Evolutionary conservation across 2,888 invertebrate species (phyloP).

Genomic region (Cremastobaeus sp.): DNA sequence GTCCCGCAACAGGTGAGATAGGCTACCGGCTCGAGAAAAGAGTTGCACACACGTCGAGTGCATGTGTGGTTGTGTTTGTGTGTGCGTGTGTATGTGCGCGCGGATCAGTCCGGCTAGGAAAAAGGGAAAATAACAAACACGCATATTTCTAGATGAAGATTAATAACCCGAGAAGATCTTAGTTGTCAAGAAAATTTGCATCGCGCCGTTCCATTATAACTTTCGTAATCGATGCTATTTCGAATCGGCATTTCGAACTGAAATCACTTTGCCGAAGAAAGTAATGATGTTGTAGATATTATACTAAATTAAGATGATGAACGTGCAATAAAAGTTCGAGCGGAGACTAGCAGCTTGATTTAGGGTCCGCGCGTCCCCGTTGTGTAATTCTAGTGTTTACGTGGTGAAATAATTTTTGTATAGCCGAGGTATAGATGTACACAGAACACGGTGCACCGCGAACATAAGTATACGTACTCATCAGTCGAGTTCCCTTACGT

Average conservation of each 20-base stretch:
- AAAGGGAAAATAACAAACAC: constrained; percentile 10
- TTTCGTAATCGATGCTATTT: too few species aligned
- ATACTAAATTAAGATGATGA: too few species aligned
- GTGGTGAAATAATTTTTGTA: constrained; percentile 37
- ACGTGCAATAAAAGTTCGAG: too few species aligned
- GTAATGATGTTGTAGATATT: too few species aligned
- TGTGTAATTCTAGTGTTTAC: constrained; percentile 34
- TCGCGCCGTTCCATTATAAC: too few species aligned
- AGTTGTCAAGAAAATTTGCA: too few species aligned
- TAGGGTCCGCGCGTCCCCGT: constrained; percentile 5
- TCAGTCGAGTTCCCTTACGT: constrained; percentile 44
- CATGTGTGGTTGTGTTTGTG: background rate
- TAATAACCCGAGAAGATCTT: too few species aligned
- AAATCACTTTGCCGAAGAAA: too few species aligned
- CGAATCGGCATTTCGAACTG: too few species aligned
- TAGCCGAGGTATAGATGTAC: constrained; percentile 18
- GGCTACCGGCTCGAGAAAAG: constrained; percentile 63
- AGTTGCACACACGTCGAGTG: constrained; percentile 48
- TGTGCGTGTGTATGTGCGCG: constrained; percentile 6
- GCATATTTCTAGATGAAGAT: constrained; percentile 6
- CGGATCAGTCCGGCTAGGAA: background rate
- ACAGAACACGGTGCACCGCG: constrained; percentile 23
- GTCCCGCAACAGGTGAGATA: constrained; percentile 72
- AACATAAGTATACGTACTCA: constrained; percentile 47
- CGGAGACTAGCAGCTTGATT: too few species aligned